Conservation (phyloP, 2,888 invertebrate species). For the Anticlea derivata region DNA sequence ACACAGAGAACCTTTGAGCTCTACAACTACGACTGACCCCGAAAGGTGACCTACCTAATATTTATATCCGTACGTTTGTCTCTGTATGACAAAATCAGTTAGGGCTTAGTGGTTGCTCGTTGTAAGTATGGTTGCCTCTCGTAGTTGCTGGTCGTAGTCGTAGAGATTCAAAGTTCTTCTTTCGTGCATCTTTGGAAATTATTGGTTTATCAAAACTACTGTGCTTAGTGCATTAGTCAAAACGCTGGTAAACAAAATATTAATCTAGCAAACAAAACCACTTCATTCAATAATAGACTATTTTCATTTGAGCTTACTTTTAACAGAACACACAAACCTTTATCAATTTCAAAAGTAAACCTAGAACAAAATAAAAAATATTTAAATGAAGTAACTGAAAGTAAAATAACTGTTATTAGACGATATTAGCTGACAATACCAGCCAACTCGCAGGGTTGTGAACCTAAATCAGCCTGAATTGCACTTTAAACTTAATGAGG, state of each 20-base stretch:
- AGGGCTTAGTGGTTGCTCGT: slow-evolving; percentile 26
- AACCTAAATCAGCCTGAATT: slow-evolving; percentile 23
- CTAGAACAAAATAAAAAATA: slow-evolving; percentile 74
- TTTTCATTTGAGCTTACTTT: slow-evolving; percentile 11
- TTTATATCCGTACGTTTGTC: slow-evolving; percentile 8
- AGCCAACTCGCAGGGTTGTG: slow-evolving; percentile 5
- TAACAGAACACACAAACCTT: slow-evolving; percentile 41
- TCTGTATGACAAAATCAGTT: slow-evolving; percentile 3
- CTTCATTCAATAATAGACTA: background rate
- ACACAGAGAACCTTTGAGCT: slow-evolving; percentile 13
- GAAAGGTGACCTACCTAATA: slow-evolving; percentile 17
- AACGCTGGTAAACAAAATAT: background rate
- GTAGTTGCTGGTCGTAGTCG: slow-evolving; percentile 29
- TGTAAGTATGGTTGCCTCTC: slow-evolving; percentile 24
- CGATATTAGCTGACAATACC: slow-evolving; percentile 5
- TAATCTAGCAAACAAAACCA: background rate
- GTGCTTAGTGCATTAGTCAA: slow-evolving; percentile 12
- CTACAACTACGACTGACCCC: slow-evolving; percentile 22
- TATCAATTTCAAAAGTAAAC: slow-evolving; percentile 72
- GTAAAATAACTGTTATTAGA: slow-evolving; percentile 11
- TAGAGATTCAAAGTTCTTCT: slow-evolving; percentile 31
- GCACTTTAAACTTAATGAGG: slow-evolving; percentile 18
- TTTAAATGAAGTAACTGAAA: slow-evolving; percentile 33
- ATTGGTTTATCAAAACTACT: slow-evolving; percentile 22
- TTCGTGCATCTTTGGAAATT: slow-evolving; percentile 30